Evolutionary conservation across 2,888 invertebrate species (phyloP), one percentile per base, ranked within the genome.

Genomic region (Biston stratarius): DNA sequence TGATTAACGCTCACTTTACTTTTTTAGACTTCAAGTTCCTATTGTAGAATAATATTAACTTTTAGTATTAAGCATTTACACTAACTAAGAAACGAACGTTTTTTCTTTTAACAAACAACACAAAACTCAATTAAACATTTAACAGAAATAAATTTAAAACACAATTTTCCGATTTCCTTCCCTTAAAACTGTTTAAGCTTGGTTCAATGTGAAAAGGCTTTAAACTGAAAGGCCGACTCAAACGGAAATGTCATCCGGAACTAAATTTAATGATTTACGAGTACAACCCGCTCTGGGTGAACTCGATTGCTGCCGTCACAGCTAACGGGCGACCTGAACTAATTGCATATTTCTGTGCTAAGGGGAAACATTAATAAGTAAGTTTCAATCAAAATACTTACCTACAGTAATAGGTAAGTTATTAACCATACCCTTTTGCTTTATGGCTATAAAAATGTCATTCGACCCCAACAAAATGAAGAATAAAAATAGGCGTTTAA

Each of bases 211-310:
- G 64, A 45, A 52, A 52, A 36, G 49, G 36, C 44, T 49, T 77
- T 77, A 73, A 74, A 76, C 75, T 66, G 58, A 74, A 70, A 80
- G 77, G 76, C 77, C 76, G 77, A 73, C 74, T 73, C 69, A 72
- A 82, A 81, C 77, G 79, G 78, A 82, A 82, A 83, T 80, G 81
- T 77, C 75, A 77, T 44, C 71, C 70, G 77, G 80, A 87, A 86
- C 84, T 82, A 83, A 85, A 87, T 85, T 86, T 83, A 84, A 84
- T 85, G 84, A 87, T 87, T 88, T 84, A 85, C 81, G 82, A 77
- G 75, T 76, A 61, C 55, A 9, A 10, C 38, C 52, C 7, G 14
- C 38, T 1, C 72, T 75, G 77, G 53, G 62, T 76, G 74, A 86
- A 87, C 83, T 80, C 77, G 79, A 80, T 83, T 82, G 82, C 78